These are phyloP conservation scores for Patella ulyssiponensis DNA, from an alignment of 2,888 invertebrate species.

Conservation along the genomic window DNA sequence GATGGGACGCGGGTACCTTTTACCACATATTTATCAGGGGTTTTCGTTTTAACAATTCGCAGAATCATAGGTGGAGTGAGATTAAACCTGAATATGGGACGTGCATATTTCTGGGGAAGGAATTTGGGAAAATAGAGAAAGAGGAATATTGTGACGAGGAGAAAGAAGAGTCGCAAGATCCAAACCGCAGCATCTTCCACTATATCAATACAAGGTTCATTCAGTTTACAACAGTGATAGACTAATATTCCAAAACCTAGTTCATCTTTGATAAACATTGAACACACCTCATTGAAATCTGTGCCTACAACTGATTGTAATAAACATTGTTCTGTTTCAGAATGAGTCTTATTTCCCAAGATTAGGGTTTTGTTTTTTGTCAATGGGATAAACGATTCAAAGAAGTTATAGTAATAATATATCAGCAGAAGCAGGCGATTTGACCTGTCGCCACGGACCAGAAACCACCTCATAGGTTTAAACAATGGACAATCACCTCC, in stretches of 20 bases:
- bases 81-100: neutral
- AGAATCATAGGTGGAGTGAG: neutral
- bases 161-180: constrained; percentile 27
- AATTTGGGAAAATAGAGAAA: constrained; percentile 33
- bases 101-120: constrained; percentile 20
- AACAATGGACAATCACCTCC: neutral
- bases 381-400: constrained; percentile 21
- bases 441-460: neutral
- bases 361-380: neutral
- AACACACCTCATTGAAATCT: neutral
- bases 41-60: neutral
- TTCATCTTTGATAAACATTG: neutral
- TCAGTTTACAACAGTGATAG: constrained; percentile 17
- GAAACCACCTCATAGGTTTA: neutral
- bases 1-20: neutral
- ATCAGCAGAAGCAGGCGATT: constrained; percentile 28
- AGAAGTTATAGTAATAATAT: constrained; percentile 32
- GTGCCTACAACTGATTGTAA: neutral
- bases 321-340: neutral
- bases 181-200: constrained; percentile 30
- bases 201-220: constrained; percentile 22
- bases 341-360: neutral
- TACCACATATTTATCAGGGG: neutral
- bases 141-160: constrained; percentile 24
- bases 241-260: neutral